Evolutionary conservation across 2,113 vertebrate species (phyloP).

Genomic region (Rhinoptilus africanus): DNA sequence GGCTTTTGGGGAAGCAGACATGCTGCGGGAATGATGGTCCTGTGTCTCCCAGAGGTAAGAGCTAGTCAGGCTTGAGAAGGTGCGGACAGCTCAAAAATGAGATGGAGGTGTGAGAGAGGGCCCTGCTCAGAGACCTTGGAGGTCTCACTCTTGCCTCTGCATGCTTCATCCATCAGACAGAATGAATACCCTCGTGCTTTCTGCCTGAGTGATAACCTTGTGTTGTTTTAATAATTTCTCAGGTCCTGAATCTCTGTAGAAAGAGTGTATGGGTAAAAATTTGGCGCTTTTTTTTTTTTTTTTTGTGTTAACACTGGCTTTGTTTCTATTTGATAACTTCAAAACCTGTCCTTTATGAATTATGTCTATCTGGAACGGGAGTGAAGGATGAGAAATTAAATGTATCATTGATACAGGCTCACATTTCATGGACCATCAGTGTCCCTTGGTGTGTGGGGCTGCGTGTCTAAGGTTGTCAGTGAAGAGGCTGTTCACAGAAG

Average conservation of each 20-base stretch:
- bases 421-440: neutral
- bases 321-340: neutral
- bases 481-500: neutral
- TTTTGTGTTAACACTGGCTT: neutral
- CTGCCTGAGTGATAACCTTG: neutral
- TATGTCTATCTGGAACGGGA: neutral
- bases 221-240: neutral
- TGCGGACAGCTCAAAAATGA: neutral
- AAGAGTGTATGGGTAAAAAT: neutral
- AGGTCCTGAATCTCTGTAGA: neutral
- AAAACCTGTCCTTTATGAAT: neutral
- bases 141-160: neutral
- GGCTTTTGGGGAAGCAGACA: neutral
- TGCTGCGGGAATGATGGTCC: neutral
- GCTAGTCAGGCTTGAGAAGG: neutral
- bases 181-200: neutral
- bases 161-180: neutral
- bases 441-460: neutral
- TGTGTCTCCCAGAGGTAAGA: neutral
- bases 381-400: neutral
- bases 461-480: neutral
- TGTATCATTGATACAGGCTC: neutral
- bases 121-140: neutral
- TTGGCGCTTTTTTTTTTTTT: neutral
- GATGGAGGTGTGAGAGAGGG: neutral